These are phyloP conservation scores for Hoplodrina blanda DNA, from an alignment of 2,888 invertebrate genomes.

Conservation along the genomic window DNA sequence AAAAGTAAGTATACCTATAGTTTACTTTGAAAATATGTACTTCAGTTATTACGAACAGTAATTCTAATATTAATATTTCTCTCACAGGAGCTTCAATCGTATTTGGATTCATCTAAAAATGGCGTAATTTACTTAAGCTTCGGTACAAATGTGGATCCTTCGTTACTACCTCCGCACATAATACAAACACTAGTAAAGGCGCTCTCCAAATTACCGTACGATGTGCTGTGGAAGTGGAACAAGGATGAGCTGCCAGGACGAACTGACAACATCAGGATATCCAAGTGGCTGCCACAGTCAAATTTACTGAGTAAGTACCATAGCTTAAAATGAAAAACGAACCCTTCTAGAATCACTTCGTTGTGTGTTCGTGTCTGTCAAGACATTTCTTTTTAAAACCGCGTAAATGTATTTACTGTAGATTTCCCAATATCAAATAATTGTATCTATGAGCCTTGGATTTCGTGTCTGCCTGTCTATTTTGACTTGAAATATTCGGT, in stretches of 20 bases:
- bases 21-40: background rate
- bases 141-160: slow-evolving; percentile 34
- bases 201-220: slow-evolving; percentile 27
- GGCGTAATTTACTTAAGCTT: slow-evolving; percentile 40
- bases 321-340: too few relatives aligned
- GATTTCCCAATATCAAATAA: too few relatives aligned
- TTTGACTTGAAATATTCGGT: too few relatives aligned
- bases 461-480: too few relatives aligned
- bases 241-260: slow-evolving; percentile 73
- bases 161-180: slow-evolving; percentile 3
- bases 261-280: slow-evolving; percentile 31
- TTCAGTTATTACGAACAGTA: background rate
- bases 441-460: too few relatives aligned
- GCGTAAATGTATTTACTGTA: too few relatives aligned
- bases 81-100: slow-evolving; percentile 24
- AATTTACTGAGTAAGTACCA: slow-evolving; percentile 67
- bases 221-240: slow-evolving; percentile 40
- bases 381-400: too few relatives aligned
- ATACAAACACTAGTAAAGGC: slow-evolving; percentile 20
- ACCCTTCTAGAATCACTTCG: too few relatives aligned
- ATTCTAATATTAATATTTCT: background rate
- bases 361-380: too few relatives aligned
- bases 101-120: slow-evolving; percentile 34
- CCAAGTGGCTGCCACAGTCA: slow-evolving; percentile 73
- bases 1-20: slow-evolving; percentile 71